Evolutionary conservation across 2,888 invertebrate species (phyloP).

Genomic region (Disparrhopalites patrizii): DNA sequence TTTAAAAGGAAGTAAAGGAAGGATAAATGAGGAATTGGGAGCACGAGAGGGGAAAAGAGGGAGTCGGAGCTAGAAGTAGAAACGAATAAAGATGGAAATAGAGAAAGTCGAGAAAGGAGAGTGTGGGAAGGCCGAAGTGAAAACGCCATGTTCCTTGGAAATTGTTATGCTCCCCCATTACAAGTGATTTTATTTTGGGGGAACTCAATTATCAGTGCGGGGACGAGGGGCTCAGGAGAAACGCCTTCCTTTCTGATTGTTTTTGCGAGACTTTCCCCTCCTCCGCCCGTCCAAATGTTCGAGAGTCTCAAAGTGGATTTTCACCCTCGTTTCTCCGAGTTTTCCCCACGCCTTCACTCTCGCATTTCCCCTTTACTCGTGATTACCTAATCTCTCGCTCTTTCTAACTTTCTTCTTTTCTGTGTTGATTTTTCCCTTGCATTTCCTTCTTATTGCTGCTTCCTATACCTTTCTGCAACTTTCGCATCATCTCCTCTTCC

Average conservation of each 20-base stretch:
- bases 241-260: conserved; percentile 17
- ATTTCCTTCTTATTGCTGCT: neutral
- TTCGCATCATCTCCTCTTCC: neutral
- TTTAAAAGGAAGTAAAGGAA: too few species aligned
- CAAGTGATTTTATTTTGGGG: conserved; percentile 23
- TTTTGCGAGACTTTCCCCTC: conserved; percentile 1
- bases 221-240: conserved; percentile 8
- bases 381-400: too few species aligned
- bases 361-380: too few species aligned
- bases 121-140: too few species aligned
- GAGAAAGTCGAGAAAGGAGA: too few species aligned
- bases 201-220: conserved; percentile 20
- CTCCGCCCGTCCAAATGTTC: neutral
- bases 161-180: conserved; percentile 23
- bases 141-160: too few species aligned
- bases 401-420: too few species aligned
- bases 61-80: too few species aligned
- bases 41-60: too few species aligned
- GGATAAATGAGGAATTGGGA: too few species aligned
- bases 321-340: conserved; percentile 3
- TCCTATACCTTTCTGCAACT: neutral
- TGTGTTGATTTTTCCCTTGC: too few species aligned
- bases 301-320: conserved; percentile 10
- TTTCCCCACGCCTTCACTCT: neutral
- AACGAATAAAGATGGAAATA: too few species aligned